phyloP scores from a whole-genome alignment of 2,113 vertebrate species.

The Agapornis roseicollis region DNA sequence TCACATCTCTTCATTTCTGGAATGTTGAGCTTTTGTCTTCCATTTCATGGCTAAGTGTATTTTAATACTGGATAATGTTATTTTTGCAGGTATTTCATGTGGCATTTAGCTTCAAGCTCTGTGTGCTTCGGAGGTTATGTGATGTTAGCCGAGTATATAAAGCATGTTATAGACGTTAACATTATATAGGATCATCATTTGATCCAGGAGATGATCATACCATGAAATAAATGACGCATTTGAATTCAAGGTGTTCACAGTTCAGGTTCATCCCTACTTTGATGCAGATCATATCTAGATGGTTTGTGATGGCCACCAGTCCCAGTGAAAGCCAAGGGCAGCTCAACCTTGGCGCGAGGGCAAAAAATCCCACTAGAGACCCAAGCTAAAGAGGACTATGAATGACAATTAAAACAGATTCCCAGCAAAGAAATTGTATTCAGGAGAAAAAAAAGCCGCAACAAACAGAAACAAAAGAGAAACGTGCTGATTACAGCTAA shows the following conservation, averaged over 20 bases:
- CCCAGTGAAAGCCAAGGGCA: background rate
- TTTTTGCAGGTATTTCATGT: background rate
- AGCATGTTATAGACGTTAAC: background rate
- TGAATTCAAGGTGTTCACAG: background rate
- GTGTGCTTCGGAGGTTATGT: background rate
- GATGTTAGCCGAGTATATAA: background rate
- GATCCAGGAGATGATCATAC: background rate
- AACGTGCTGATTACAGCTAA: background rate
- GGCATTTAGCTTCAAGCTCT: background rate
- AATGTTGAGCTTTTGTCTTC: background rate
- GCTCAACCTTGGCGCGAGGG: background rate
- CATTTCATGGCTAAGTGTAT: background rate
- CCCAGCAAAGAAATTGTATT: background rate
- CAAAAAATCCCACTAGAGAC: background rate
- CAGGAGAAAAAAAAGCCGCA: no score
- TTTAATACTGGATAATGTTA: background rate
- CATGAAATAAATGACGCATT: background rate
- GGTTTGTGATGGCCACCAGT: accelerated
- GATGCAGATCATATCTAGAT: background rate
- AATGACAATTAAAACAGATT: background rate
- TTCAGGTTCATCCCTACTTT: background rate
- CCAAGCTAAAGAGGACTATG: background rate
- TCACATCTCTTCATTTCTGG: background rate
- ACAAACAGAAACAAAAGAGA: background rate
- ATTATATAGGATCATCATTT: accelerated